phyloP scores from a whole-genome alignment of 2,888 invertebrate genomes.

The Pollenia amentaria region DNA sequence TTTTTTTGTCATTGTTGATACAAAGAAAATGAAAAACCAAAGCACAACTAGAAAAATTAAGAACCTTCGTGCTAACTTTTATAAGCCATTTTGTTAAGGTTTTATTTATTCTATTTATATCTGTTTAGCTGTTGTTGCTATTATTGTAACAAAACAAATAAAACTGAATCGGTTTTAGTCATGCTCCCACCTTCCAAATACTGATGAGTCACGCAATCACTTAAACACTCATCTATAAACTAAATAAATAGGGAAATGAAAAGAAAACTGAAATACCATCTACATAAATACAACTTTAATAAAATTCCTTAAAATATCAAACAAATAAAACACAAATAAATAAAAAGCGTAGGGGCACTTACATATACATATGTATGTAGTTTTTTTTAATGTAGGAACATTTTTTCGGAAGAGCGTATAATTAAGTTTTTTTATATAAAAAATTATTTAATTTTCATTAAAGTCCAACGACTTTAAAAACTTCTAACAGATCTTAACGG shows the following conservation, averaged over 20 bases:
- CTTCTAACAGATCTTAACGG: too few relatives aligned
- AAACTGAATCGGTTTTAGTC: conserved; percentile 63
- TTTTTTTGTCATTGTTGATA: conserved; percentile 43
- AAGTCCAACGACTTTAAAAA: too few relatives aligned
- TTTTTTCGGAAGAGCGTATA: too few relatives aligned
- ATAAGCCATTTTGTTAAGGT: conserved; percentile 57
- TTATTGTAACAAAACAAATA: conserved; percentile 60
- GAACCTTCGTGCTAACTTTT: conserved; percentile 68
- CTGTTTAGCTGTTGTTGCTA: conserved; percentile 37
- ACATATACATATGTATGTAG: background rate
- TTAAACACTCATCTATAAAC: conserved; percentile 64
- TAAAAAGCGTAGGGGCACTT: background rate
- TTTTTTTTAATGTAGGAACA: too few relatives aligned
- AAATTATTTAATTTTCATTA: too few relatives aligned
- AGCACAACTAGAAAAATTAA: conserved; percentile 47
- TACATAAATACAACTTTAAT: background rate
- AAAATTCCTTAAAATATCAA: conserved; percentile 13
- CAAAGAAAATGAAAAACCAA: conserved; percentile 49
- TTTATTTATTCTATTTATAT: conserved; percentile 44
- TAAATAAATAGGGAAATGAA: conserved; percentile 7
- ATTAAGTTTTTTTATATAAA: too few relatives aligned
- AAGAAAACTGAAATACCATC: conserved; percentile 5
- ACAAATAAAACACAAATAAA: background rate
- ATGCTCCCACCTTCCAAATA: conserved; percentile 55
- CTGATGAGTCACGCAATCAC: conserved; percentile 76